A percentile compares a stretch with the other conserved stretches of the same genome.
Conservation (phyloP, 2,888 invertebrate genomes). For the Lepidonotus clava region DNA sequence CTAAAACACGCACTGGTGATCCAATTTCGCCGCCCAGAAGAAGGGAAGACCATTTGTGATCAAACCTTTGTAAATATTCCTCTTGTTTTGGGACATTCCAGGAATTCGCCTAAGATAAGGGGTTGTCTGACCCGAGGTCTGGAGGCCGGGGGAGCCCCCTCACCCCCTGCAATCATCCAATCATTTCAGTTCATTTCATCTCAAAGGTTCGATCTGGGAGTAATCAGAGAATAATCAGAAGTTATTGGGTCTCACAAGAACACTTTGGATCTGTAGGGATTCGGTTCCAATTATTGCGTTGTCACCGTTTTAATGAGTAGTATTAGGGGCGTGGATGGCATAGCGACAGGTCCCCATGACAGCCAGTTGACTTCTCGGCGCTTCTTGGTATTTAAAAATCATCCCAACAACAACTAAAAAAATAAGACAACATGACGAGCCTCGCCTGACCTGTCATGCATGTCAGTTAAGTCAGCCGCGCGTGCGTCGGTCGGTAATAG, state of each 20-base stretch:
- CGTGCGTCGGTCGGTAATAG: not conserved
- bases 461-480: not conserved
- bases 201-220: slow-evolving; percentile 11
- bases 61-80: not conserved
- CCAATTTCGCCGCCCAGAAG: not conserved
- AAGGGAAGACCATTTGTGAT: not conserved
- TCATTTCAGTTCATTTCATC: slow-evolving; percentile 1
- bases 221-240: slow-evolving; percentile 42
- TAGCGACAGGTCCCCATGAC: not conserved
- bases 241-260: slow-evolving; percentile 27
- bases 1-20: not conserved
- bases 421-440: not conserved
- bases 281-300: slow-evolving; percentile 23
- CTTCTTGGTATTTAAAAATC: too few relatives aligned
- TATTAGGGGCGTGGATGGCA: not conserved
- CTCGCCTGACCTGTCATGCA: not conserved
- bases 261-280: not conserved
- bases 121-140: not conserved
- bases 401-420: too few relatives aligned
- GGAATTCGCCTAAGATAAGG: not conserved
- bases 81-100: not conserved
- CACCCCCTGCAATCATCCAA: not conserved
- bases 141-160: not conserved
- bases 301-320: slow-evolving; percentile 26
- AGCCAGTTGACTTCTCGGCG: not conserved